Evolutionary conservation across 2,888 invertebrate genomes (phyloP).

Genomic region (Cremastinae sp.): DNA sequence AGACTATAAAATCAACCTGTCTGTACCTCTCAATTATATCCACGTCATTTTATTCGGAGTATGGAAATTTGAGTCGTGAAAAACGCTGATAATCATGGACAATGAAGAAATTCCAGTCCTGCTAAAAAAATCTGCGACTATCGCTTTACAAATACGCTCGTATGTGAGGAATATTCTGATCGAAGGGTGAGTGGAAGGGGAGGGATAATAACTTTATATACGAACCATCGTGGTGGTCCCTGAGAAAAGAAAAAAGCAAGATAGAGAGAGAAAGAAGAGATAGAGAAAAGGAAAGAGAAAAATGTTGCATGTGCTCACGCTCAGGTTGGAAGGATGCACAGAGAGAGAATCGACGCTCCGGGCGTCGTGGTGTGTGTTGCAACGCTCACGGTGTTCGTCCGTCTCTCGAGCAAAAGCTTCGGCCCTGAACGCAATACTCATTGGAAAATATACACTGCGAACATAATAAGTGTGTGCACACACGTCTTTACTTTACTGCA

Average conservation of each 20-base stretch:
- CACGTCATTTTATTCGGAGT: no score
- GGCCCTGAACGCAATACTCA: conserved; percentile 42
- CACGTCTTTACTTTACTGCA: conserved; percentile 25
- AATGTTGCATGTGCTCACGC: conserved; percentile 27
- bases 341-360: conserved; percentile 45
- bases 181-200: conserved; percentile 24
- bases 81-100: neutral
- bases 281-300: conserved; percentile 26
- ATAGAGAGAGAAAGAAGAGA: conserved; percentile 16
- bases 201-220: conserved; percentile 58
- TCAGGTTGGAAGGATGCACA: conserved; percentile 25
- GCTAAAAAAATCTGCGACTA: conserved; percentile 1
- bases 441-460: conserved; percentile 39
- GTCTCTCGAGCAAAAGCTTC: conserved; percentile 29
- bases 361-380: conserved; percentile 44
- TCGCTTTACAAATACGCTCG: conserved; percentile 6
- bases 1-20: no score
- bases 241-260: conserved; percentile 25
- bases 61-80: neutral
- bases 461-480: conserved; percentile 35
- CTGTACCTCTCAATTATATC: neutral
- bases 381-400: conserved; percentile 43
- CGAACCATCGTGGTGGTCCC: conserved; percentile 54
- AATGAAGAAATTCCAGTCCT: neutral
- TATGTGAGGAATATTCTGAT: conserved; percentile 19